Base-by-base conservation (phyloP, 2,797 vertebrate genomes). In the Acanthurus leucopareius region DNA sequence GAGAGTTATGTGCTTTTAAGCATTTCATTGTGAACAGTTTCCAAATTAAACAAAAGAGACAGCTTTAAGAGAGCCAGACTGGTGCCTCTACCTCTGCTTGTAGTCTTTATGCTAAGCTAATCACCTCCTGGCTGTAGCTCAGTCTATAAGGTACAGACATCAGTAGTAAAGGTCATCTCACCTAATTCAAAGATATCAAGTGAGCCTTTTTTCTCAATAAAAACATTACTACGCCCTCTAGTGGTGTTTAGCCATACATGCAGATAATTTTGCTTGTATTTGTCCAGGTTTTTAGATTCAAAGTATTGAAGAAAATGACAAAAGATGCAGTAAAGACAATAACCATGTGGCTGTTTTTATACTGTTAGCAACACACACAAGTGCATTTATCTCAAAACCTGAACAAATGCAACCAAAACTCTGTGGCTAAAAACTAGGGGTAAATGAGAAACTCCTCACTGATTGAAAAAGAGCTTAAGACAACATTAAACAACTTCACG, bases 91-190 rank as follows among this genome's bases (percentile, higher is more conserved):
- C 19, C 42, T 3, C 28, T 69, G 54, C n/a, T 35, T 35, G 19
- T 16, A n/a, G 64, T 5, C n/a, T 64, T 49, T 1, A 48, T 61
- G 76, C 17, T 72, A 38, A 68, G 73, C 56, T 68, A 28, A 60
- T 44, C 20, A 22, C 40, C 20, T 48, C 28, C 51, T 14, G 13
- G 42, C 52, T 69, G 4, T 10, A 35, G 48, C 40, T 10, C 48
- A 5, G 16, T 42, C 32, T 22, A 48, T 51, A 17, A 59, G 52
- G 17, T 8, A 42, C 15, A 38, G 25, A 64, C 28, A 32, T 32
- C 19, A 59, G 22, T 25, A 4, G 53, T 10, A 38, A 17, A 1
- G 0, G 25, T 19, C 56, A 1, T 49, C 22, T 22, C 28, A 32
- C 1, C 15, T 14, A 10, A 48, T 38, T 10, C 56, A 49, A 20